A percentile compares a stretch with the other conserved stretches of the same genome.
phyloP scores from a whole-genome alignment of 35 echinoderm and acorn worm genomes.

The Acanthaster planci region DNA sequence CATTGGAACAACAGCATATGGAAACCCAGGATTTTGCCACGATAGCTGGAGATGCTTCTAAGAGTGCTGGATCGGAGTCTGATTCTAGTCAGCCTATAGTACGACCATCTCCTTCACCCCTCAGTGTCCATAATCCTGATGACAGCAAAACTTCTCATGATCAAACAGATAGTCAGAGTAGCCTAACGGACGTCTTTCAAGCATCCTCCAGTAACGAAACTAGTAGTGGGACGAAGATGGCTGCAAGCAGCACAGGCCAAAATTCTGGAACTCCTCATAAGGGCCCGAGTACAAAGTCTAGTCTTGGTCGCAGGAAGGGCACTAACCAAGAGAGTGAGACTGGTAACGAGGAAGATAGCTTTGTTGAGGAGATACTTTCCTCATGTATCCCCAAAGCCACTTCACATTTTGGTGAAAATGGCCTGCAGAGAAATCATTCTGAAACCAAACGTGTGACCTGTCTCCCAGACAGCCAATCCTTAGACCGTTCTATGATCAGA shows the following conservation, averaged over 20 bases:
- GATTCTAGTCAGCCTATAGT: neutral
- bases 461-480: neutral
- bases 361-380: neutral
- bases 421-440: neutral
- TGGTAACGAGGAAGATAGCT: neutral
- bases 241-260: too few species aligned
- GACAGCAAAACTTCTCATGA: neutral
- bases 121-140: too few species aligned
- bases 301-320: too few species aligned
- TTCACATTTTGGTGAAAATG: neutral
- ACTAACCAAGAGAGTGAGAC: neutral
- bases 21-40: neutral
- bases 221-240: neutral
- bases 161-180: neutral
- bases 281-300: too few species aligned
- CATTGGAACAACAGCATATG: neutral
- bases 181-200: neutral
- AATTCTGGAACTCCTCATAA: too few species aligned
- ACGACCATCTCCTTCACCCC: neutral
- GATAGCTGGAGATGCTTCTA: neutral
- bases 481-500: neutral
- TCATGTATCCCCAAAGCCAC: neutral
- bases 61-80: neutral
- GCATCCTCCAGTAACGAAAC: conserved; percentile 9
- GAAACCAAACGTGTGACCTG: neutral